Base-by-base conservation (phyloP, 2,888 invertebrate species). In the Euclidia mi region DNA sequence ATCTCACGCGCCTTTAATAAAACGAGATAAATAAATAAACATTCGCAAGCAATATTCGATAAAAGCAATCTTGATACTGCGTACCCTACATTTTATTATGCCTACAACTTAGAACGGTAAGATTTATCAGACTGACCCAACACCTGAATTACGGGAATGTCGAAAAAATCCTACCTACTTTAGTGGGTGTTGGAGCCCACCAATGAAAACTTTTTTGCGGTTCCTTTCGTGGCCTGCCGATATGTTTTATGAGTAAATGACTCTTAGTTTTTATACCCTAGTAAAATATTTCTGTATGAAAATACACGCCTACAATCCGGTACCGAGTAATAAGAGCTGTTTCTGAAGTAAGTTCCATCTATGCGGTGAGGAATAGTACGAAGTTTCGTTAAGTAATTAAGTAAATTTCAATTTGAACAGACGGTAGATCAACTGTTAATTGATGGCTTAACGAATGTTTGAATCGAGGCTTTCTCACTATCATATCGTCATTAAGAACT, bases 11-110 rank as follows among this genome's bases (percentile, higher is more conserved):
- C 51, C 47, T 56, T 55, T 53, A 40, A 57, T 42, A 60, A 56
- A 53, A 65, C 45, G 40, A 18, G 41, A 61, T 49, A 74, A 53
- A 71, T 74, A 71, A 63, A 74, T 63, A 74, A 59, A 65, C 47
- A 56, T 65, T 51, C 38, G n/a, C n/a, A n/a, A 53, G 50, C 84
- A 81, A 84, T 82, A 88, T 87, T 87, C 84, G 88, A 87, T 89
- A 88, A 85, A 90, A 88, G 86, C 88, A 90, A 90, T 91, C 89
- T 77, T 83, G 88, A 84, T 88, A 83, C 79, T 59, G 69, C 66
- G 78, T 69, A 76, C 78, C 79, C 77, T 80, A 65, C 79, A 83
- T 71, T 91, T 90, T 90, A 90, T 87, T 85, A 81, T 68, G 28
- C 76, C 79, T 72, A 85, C 85, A 87, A 88, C 76, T 88, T 85